These are phyloP conservation scores for Therioaphis trifolii DNA, from an alignment of 2,888 invertebrate genomes.

Conservation along the genomic window DNA sequence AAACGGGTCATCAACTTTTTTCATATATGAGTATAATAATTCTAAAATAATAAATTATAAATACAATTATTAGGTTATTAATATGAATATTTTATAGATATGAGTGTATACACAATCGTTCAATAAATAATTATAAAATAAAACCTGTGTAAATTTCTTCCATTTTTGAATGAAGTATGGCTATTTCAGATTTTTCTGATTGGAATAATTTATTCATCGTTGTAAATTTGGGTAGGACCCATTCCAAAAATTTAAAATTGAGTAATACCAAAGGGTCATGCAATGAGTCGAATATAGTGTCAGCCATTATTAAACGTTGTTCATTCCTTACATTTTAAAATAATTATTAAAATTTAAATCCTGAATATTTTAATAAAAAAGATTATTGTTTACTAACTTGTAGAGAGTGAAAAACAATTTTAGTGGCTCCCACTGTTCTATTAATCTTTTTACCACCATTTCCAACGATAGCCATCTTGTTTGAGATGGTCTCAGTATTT, in stretches of 20 bases:
- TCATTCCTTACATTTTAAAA: neutral
- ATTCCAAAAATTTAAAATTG: neutral
- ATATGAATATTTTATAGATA: neutral
- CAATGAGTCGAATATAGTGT: neutral
- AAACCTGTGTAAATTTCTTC: neutral
- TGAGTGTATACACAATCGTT: neutral
- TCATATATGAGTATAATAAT: too few relatives aligned
- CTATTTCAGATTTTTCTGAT: neutral
- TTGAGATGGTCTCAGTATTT: neutral
- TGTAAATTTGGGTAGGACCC: conserved; percentile 18
- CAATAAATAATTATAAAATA: too few relatives aligned
- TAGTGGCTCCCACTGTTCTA: conserved; percentile 7
- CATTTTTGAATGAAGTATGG: conserved; percentile 13
- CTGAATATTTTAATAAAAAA: neutral
- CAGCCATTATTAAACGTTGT: neutral
- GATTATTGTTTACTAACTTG: neutral
- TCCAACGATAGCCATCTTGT: conserved; percentile 2
- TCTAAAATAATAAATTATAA: neutral
- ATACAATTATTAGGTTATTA: neutral
- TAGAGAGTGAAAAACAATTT: neutral
- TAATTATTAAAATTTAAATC: neutral
- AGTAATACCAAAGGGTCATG: conserved; percentile 3
- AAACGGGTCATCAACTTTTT: too few relatives aligned
- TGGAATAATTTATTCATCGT: conserved; percentile 3
- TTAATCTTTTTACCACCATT: neutral